phyloP scores from a whole-genome alignment of 2,797 vertebrate genomes.

The Diplodus sargus region DNA sequence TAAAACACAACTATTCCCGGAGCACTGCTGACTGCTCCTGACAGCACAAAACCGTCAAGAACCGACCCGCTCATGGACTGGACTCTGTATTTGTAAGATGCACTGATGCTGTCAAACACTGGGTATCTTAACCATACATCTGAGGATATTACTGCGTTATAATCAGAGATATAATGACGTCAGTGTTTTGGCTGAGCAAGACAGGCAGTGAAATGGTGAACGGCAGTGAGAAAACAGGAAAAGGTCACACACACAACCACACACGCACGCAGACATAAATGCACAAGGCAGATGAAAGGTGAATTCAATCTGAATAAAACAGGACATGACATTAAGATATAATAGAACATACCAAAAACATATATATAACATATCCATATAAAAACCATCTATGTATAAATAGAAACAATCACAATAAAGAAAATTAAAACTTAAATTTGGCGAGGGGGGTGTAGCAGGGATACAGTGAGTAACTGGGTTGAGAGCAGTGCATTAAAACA shows the following conservation, averaged over 20 bases:
- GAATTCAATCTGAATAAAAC: constrained; percentile 47
- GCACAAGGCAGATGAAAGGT: constrained; percentile 35
- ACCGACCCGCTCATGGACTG: background rate
- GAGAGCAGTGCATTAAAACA: constrained; percentile 82
- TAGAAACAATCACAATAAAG: constrained; percentile 72
- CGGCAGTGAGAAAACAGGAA: constrained; percentile 26
- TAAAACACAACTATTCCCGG: background rate
- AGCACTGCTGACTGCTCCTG: background rate
- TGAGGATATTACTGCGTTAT: background rate
- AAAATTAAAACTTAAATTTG: constrained; percentile 50
- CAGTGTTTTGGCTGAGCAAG: constrained; percentile 23
- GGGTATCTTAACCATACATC: background rate
- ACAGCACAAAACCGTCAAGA: constrained; percentile 1
- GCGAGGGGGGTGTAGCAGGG: constrained; percentile 26
- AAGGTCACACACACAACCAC: background rate
- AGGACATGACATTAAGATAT: constrained; percentile 62
- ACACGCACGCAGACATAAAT: background rate
- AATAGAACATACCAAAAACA: constrained; percentile 57
- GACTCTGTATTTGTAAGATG: background rate
- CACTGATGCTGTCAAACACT: constrained; percentile 15
- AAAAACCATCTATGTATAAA: constrained; percentile 76
- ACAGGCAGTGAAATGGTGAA: constrained; percentile 35
- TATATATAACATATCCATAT: constrained; percentile 40
- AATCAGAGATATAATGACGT: background rate
- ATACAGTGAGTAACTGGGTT: constrained; percentile 72